phyloP scores from a whole-genome alignment of 64 coral and sea anemone genomes.

The Cladopsammia gracilis region DNA sequence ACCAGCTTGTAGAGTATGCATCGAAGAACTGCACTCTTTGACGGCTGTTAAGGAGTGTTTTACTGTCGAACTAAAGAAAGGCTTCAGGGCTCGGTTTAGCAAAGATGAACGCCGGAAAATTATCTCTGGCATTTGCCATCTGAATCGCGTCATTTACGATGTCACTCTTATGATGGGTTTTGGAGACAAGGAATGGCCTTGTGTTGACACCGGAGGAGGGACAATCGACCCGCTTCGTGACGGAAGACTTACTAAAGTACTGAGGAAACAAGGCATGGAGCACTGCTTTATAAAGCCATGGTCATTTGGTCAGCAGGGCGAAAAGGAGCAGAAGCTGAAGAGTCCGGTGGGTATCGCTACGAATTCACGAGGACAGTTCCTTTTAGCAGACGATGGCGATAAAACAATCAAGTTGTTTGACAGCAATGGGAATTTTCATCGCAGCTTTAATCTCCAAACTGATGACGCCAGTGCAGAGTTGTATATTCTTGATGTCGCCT shows the following conservation, averaged over 20 bases:
- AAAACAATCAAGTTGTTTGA: too few relatives aligned
- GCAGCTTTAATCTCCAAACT: not conserved
- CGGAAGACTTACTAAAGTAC: not conserved
- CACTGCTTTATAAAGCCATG: not conserved
- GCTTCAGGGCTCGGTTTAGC: slow-evolving; percentile 30
- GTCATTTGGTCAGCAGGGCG: slow-evolving; percentile 34
- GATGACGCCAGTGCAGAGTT: not conserved
- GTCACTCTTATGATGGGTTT: not conserved
- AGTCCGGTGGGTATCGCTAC: not conserved
- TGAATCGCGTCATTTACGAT: slow-evolving; percentile 68
- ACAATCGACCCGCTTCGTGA: slow-evolving; percentile 31
- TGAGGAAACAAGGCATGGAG: slow-evolving; percentile 23
- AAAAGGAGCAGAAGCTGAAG: not conserved
- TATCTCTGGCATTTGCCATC: slow-evolving; percentile 19
- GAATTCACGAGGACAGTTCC: slow-evolving; percentile 27
- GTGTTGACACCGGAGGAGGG: slow-evolving; percentile 2
- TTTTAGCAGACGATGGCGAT: not conserved
- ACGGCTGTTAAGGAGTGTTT: slow-evolving; percentile 40
- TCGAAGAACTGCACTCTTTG: slow-evolving; percentile 51
- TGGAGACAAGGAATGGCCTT: slow-evolving; percentile 2
- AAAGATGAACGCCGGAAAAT: slow-evolving; percentile 33
- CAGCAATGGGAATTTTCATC: too few relatives aligned
- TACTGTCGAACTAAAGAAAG: slow-evolving; percentile 28
- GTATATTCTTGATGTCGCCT: too few relatives aligned
- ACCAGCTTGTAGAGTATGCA: slow-evolving; percentile 26